Evolutionary conservation across 2,888 invertebrate genomes (phyloP).

Genomic region (Lasioglossum pauxillum): DNA sequence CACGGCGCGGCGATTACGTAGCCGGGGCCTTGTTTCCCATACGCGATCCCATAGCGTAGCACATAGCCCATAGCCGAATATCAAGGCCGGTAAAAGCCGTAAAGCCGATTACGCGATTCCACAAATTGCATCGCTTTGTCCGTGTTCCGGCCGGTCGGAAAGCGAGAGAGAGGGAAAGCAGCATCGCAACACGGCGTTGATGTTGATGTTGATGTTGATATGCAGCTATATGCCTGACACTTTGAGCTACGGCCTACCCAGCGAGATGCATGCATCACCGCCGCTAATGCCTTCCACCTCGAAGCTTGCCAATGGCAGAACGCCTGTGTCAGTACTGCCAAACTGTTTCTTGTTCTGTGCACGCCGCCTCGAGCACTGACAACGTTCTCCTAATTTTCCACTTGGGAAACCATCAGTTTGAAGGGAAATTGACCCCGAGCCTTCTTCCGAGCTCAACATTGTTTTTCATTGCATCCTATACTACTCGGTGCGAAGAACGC

Average conservation of each 20-base stretch:
- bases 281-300: not conserved
- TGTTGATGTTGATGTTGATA: conserved; percentile 36
- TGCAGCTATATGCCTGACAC: conserved; percentile 47
- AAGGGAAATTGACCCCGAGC: not conserved
- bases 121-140: conserved; percentile 54
- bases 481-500: too few species aligned
- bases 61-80: conserved; percentile 2
- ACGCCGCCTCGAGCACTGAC: not conserved
- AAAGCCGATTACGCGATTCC: conserved; percentile 61
- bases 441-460: too few species aligned
- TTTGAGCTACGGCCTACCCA: conserved; percentile 18
- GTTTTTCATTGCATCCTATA: too few species aligned
- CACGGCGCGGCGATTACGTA: conserved; percentile 34
- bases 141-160: conserved; percentile 20
- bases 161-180: too few species aligned
- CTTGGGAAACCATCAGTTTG: too few species aligned
- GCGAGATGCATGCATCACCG: not conserved
- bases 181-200: conserved; percentile 12
- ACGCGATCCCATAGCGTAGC: not conserved
- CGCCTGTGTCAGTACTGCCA: not conserved
- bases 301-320: not conserved
- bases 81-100: conserved; percentile 39
- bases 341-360: not conserved
- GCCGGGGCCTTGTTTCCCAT: not conserved
- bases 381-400: not conserved